Evolutionary conservation across 2,888 invertebrate genomes (phyloP), one percentile per base, ranked within the genome.

Genomic region (Orthonychiurus folsomi): DNA sequence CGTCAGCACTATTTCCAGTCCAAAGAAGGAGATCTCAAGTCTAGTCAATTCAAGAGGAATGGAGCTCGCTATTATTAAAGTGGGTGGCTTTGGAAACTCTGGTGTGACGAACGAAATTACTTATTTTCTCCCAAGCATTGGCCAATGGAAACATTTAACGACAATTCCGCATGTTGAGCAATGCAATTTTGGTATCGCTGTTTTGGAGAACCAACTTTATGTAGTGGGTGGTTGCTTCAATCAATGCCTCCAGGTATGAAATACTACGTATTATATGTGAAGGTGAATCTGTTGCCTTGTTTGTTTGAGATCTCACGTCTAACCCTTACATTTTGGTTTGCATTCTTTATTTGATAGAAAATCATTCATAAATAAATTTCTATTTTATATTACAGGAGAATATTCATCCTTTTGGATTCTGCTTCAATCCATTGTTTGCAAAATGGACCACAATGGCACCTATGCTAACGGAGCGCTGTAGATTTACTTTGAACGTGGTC

Each of bases 221-320:
- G 82, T 86, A 2, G 82, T 86, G 18, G 87, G 86, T 18, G 87
- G 86, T 1, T 86, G 86, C 69, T 86, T 85, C 73, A 85, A 86
- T 76, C 84, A 85, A 57, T 81, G 67, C 50, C 57, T 71, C 26
- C 70, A 70, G 60, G 71, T 71, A 28, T n/a, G 52, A 20, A 2
- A 27, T 63, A 54, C 24, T 12, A 48, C 20, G 25, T 50, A 23
- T 18, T 53, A 50, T 18, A 21, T 37, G n/a, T n/a, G 54, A 21
- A 26, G 1, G 53, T 24, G 52, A 53, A 28, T 56, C 20, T 47
- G 12, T 63, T 21, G 20, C 20, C 25, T 26, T 5, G 1, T 58
- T 27, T 15, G 48, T 50, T 50, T 3, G 15, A 58, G 48, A 47
- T n/a, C n/a, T n/a, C n/a, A n/a, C n/a, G n/a, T n/a, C n/a, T n/a